Conservation (phyloP, 2,797 vertebrate species). For the Simalia tracyae region DNA sequence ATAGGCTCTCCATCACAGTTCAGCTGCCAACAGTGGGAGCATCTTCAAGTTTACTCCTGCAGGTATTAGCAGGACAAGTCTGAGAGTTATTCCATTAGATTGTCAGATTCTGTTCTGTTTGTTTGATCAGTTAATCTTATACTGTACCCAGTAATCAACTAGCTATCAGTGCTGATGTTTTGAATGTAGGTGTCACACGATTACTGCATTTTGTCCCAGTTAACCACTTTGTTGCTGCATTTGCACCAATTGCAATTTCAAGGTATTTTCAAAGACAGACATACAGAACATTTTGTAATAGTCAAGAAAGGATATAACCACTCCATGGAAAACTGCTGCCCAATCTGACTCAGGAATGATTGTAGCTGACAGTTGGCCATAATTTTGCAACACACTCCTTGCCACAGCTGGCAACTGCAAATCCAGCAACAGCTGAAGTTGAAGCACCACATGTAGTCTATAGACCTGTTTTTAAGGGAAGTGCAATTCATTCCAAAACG, state of each 20-base stretch:
- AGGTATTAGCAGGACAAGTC: neutral
- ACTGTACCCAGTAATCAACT: neutral
- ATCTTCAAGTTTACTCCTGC: neutral
- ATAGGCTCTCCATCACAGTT: neutral
- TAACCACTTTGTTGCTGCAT: neutral
- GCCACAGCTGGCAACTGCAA: neutral
- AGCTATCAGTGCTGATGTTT: neutral
- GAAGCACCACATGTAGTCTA: no score
- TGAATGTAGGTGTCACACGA: neutral
- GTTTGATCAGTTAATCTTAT: neutral
- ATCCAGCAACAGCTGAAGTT: neutral
- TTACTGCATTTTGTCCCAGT: neutral
- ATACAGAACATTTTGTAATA: neutral
- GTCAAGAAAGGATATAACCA: neutral
- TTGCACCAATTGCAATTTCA: neutral
- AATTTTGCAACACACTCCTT: neutral
- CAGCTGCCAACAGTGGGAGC: neutral
- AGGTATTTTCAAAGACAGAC: neutral
- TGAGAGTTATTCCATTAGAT: neutral
- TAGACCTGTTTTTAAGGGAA: no score
- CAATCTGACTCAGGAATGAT: neutral
- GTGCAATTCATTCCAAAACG: no score
- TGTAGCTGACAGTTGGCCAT: neutral
- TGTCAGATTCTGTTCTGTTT: neutral
- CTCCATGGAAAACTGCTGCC: neutral